phyloP scores from a whole-genome alignment of 92 coral and sea anemone genomes.

The Porites cylindrica region DNA sequence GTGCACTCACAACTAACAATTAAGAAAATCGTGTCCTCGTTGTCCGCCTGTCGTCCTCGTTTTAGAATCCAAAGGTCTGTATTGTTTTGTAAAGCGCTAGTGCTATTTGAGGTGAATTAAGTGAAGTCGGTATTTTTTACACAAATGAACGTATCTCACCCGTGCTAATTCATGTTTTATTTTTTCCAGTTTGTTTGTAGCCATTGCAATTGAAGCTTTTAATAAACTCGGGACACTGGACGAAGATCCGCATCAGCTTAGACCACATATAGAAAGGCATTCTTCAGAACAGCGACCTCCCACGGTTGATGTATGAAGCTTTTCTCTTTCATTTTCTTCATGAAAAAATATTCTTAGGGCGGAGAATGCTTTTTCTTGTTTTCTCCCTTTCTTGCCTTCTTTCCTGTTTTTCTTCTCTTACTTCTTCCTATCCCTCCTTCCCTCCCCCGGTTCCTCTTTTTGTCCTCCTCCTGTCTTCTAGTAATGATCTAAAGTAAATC shows the following conservation, averaged over 20 bases:
- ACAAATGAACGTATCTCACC: background rate
- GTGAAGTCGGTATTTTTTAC: no score
- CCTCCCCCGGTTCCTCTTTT: no score
- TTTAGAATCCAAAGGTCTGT: no score
- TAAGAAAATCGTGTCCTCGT: no score
- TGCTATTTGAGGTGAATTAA: background rate
- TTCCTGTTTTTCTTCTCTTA: background rate
- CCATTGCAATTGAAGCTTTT: constrained; percentile 93
- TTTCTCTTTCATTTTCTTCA: background rate
- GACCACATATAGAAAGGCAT: constrained; percentile 55
- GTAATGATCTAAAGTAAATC: no score
- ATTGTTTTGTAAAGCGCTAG: no score
- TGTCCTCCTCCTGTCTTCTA: no score
- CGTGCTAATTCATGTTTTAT: background rate
- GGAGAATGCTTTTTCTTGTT: background rate
- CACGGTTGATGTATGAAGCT: constrained; percentile 38
- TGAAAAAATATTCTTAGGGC: background rate
- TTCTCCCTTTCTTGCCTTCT: background rate
- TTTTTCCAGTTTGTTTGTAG: constrained; percentile 81
- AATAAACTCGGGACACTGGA: constrained; percentile 84
- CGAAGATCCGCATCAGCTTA: constrained; percentile 57
- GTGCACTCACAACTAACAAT: no score
- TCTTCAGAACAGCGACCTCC: constrained; percentile 53
- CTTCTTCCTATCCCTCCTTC: background rate
- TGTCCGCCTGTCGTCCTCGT: no score